Base-by-base conservation (phyloP, 2,797 vertebrate species). In the Euphonia xanthogaster region DNA sequence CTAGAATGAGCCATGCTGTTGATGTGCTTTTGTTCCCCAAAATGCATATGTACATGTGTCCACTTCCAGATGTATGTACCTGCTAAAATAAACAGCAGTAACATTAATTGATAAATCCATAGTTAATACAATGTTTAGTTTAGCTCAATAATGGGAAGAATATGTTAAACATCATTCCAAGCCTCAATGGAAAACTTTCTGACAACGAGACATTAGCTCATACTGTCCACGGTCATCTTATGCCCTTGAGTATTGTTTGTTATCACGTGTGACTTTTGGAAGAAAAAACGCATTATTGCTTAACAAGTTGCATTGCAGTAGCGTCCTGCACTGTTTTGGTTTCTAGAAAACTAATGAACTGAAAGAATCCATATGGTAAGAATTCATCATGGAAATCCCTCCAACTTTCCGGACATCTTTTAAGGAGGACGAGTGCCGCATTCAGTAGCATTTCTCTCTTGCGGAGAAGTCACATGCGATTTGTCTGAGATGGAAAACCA, bases 141-240 rank as follows among this genome's bases (percentile, higher is more conserved):
- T 94, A 80, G 89, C 66, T 95, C 58, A 97, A 19, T 86, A 88
- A 57, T 57, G 85, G 86, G 81, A 96, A 96, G 87, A 95, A 90
- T 45, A 97, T 93, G 92, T 68, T 92, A 96, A 97, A 91, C 90
- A 96, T 95, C 66, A 96, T 96, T 97, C 86, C 76, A 42, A 96
- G 86, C 89, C 96, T 92, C 80, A 85, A 94, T 80, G 90, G 95
- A 85, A 97, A 95, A 93, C 60, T 95, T 97, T 97, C 90, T 97
- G 91, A 98, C 82, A 91, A 97, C 77, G 83, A 98, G 97, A 98
- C 97, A 96, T 98, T 97, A 98, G 97, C 96, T 98, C 98, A 98
- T 95, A 96, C 79, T 95, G 91, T 92, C 95, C 96, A 88, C 42
- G 94, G 86, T 96, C 93, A 88, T 97, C 86, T 72, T 95, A 55